Base-by-base conservation (phyloP, 2,888 invertebrate species). In the Caenorhabditis japonica region DNA sequence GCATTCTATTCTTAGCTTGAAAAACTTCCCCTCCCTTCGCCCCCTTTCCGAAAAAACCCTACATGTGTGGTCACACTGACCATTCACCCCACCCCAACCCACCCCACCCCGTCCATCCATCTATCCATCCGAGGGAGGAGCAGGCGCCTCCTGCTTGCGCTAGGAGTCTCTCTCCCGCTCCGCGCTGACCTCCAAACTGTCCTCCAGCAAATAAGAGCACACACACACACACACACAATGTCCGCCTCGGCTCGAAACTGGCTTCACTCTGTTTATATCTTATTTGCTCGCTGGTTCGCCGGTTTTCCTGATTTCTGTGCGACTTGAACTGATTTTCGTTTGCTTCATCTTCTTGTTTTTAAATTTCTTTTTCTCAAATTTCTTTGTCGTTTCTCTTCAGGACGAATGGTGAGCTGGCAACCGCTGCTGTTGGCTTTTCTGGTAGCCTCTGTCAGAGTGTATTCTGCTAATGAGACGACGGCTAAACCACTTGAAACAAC, bases 221-320 rank as follows among this genome's bases (percentile, higher is more conserved):
- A 56, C 66, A 66, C 66, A 66, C 56, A 56, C 47, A 39, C 66
- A 61, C 52, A 56, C 66, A 66, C 66, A 66, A 66, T 66, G 66
- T 66, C 66, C 66, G 56, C n/a, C 56, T 66, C 66, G 38, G 56
- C 56, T 66, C 66, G 56, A 66, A 66, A 66, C 66, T 66, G 66
- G 66, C 66, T 66, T 66, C 66, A 66, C 66, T 51, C 51, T n/a
- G n/a, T 49, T 56, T 58, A 51, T 66, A 55, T 56, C 66, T 51
- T 44, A 47, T 56, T 51, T 66, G 66, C 51, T 66, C 56, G 39
- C 23, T 55, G 39, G 47, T 55, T 55, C 30, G 33, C 41, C 41
- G 39, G 27, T 19, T 56, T 25, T 56, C 12, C 17, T 36, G 4
- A 13, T 17, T n/a, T 15, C 36, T 43, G 27, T n/a, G 23, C 3